Evolutionary conservation across 2,797 vertebrate genomes (phyloP).

Genomic region (Acrocephalus scirpaceus): DNA sequence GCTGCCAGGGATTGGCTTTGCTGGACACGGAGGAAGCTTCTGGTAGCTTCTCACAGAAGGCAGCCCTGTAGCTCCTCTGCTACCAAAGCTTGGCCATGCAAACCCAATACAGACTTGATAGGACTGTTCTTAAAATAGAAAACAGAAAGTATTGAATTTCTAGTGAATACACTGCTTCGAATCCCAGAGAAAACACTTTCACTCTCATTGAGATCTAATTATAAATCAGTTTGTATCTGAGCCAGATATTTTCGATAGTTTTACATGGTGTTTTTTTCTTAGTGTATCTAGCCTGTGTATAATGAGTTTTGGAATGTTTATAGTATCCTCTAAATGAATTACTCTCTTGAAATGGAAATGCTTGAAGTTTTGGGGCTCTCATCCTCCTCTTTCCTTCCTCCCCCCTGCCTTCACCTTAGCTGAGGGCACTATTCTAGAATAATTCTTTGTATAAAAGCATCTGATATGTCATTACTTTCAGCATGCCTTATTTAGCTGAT

Average conservation of each 20-base stretch:
- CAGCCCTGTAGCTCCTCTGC: background rate
- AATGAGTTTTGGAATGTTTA: background rate
- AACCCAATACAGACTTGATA: background rate
- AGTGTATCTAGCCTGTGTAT: background rate
- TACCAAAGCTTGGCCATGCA: background rate
- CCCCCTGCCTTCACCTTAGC: fast-evolving
- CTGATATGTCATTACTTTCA: background rate
- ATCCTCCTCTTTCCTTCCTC: fast-evolving
- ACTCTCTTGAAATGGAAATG: background rate
- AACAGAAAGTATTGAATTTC: background rate
- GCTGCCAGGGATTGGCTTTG: background rate
- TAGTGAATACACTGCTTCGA: background rate
- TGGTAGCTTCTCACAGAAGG: background rate
- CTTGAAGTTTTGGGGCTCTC: background rate
- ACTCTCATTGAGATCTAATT: background rate
- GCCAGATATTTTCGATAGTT: background rate
- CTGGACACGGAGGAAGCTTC: background rate
- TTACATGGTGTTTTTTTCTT: background rate
- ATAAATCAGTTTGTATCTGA: background rate
- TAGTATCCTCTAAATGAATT: background rate
- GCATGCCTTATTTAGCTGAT: background rate
- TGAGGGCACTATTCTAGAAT: background rate
- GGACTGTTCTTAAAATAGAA: background rate
- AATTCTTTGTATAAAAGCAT: background rate
- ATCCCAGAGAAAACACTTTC: background rate